These are phyloP conservation scores for Cryptoblepharus egeriae DNA, from an alignment of 2,797 vertebrate species.

Conservation along the genomic window DNA sequence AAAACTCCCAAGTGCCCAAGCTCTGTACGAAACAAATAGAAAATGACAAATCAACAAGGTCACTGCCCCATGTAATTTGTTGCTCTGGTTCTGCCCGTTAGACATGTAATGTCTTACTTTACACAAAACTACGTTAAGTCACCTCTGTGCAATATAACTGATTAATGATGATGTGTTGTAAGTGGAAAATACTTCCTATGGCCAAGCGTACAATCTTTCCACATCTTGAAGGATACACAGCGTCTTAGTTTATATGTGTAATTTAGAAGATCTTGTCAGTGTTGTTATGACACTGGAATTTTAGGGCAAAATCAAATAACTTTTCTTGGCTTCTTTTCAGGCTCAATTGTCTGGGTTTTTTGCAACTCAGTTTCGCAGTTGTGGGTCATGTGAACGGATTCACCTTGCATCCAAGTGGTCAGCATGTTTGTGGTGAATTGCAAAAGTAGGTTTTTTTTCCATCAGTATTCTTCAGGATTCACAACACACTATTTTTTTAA, in stretches of 20 bases:
- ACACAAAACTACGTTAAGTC: constrained; percentile 12
- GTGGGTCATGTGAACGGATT: not conserved
- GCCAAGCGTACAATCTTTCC: constrained; percentile 12
- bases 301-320: not conserved
- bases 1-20: not conserved
- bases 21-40: constrained; percentile 32
- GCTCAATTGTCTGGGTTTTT: not conserved
- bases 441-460: not conserved
- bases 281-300: not conserved
- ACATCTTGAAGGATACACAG: constrained; percentile 2
- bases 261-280: not conserved
- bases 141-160: constrained; percentile 11
- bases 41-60: constrained; percentile 44
- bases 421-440: not conserved
- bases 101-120: constrained; percentile 17
- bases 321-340: not conserved
- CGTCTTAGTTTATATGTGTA: not conserved
- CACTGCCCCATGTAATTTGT: constrained; percentile 33
- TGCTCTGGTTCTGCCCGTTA: constrained; percentile 3
- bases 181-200: constrained; percentile 23
- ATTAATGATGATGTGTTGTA: constrained; percentile 26
- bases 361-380: not conserved
- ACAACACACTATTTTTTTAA: not conserved
- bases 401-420: not conserved
- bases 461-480: too few relatives aligned